These are phyloP conservation scores for Ptycholaimellus sp. DNA, from an alignment of 2,888 invertebrate species.

Conservation along the genomic window DNA sequence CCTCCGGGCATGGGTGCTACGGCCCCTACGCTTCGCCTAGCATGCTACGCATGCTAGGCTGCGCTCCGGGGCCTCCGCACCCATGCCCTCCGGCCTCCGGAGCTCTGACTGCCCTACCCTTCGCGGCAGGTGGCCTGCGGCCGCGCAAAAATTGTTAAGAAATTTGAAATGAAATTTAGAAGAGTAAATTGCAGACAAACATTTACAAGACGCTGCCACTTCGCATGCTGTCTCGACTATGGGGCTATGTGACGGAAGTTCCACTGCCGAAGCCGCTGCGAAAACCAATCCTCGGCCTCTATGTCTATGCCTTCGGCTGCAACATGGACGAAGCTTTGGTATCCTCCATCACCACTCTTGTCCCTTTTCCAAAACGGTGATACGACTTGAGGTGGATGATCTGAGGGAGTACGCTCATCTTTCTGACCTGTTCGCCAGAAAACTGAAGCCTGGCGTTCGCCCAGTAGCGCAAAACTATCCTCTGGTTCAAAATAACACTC, in stretches of 20 bases:
- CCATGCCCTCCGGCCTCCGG: too few species aligned
- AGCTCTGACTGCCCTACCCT: too few species aligned
- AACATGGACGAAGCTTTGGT: constrained; percentile 1
- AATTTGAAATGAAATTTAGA: too few species aligned
- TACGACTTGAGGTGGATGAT: neutral
- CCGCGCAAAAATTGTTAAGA: too few species aligned
- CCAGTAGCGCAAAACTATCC: neutral
- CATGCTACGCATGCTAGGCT: too few species aligned
- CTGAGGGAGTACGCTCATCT: neutral
- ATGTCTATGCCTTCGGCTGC: neutral
- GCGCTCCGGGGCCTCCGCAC: too few species aligned
- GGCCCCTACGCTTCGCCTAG: too few species aligned
- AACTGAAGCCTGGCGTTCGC: neutral
- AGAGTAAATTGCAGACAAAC: neutral
- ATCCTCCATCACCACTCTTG: too few species aligned
- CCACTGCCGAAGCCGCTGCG: neutral
- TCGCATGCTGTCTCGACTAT: neutral
- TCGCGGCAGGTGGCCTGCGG: too few species aligned
- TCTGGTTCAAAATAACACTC: neutral
- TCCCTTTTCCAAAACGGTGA: too few species aligned
- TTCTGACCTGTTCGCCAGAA: neutral
- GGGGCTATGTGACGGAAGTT: neutral
- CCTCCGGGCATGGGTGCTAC: too few species aligned
- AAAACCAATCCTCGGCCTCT: neutral
- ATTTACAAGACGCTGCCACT: neutral